Evolutionary conservation across 2,113 vertebrate genomes (phyloP), one percentile per base, ranked within the genome.

Genomic region (Deroptyus accipitrinus): DNA sequence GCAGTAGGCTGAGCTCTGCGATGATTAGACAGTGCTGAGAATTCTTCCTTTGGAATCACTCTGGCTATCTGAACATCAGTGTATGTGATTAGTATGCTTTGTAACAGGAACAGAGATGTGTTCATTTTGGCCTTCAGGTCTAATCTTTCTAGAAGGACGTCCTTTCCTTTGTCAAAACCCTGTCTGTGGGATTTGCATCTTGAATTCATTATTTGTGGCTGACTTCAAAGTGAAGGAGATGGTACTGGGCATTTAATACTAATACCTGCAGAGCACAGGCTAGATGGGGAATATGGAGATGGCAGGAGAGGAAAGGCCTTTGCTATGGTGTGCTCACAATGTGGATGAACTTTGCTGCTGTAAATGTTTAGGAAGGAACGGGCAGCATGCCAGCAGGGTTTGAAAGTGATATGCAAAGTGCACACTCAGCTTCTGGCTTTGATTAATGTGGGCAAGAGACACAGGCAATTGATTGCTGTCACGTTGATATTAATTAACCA

Each of bases 401-500:
- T 85, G 61, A 68, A 92, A 90, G 85, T 67, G 75, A 63, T 82
- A 42, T 28, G 59, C 73, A 93, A 88, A 63, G 83, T 92, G 41
- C 66, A 39, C 30, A 3, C 67, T 94, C 89, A 72, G 64, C 72
- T 96, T 89, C 88, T 3, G 66, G 54, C 83, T 94, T 92, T 97
- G 95, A 97, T 70, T 91, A 94, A 94, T 94, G 70, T 63, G 63
- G 84, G 80, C 75, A 85, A 78, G 73, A 96, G 80, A 95, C 46
- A 88, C 11, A 97, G 88, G 62, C 72, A 94, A 92, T 95, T 3
- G 1, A 63, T 41, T 90, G 44, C 81, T 92, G 82, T 96, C 64
- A 17, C n/a, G 7, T 92, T 94, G 57, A 92, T 95, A 80, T 88
- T 97, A 97, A 97, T 94, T 96, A 97, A 97, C 95, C 94, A 85